Conservation (phyloP, 2,888 invertebrate species). For the Choreutis nemorana region DNA sequence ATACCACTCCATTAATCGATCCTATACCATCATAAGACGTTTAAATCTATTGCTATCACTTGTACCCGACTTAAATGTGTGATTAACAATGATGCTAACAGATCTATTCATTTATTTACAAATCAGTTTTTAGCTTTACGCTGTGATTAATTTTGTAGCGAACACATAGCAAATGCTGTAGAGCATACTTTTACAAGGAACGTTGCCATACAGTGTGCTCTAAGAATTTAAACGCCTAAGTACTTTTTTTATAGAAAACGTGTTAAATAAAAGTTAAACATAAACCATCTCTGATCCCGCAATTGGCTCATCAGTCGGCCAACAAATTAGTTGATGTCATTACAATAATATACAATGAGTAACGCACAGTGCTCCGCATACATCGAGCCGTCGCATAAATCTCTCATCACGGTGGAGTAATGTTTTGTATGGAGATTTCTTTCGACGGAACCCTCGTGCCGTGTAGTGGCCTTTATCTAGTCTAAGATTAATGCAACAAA, state of each 20-base stretch:
- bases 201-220: no score
- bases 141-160: background rate
- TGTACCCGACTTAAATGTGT: constrained; percentile 3
- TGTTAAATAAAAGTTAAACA: no score
- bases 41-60: constrained; percentile 5
- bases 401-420: constrained; percentile 56
- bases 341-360: constrained; percentile 63
- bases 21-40: constrained; percentile 3
- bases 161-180: background rate
- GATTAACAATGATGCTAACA: no score
- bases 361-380: constrained; percentile 37
- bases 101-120: background rate
- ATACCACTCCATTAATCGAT: constrained; percentile 20
- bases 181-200: no score
- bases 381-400: constrained; percentile 57
- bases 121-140: background rate
- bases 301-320: constrained; percentile 58
- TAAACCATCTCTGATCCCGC: constrained; percentile 52
- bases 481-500: constrained; percentile 55
- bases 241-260: no score
- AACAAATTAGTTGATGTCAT: constrained; percentile 65
- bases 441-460: constrained; percentile 47
- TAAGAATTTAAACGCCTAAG: no score
- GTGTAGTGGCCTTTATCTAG: constrained; percentile 59
- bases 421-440: constrained; percentile 68